Percentiles rank a stretch among this genome's conserved stretches.
Conservation (phyloP, 2,888 invertebrate species). For the Chrysolina americana region DNA sequence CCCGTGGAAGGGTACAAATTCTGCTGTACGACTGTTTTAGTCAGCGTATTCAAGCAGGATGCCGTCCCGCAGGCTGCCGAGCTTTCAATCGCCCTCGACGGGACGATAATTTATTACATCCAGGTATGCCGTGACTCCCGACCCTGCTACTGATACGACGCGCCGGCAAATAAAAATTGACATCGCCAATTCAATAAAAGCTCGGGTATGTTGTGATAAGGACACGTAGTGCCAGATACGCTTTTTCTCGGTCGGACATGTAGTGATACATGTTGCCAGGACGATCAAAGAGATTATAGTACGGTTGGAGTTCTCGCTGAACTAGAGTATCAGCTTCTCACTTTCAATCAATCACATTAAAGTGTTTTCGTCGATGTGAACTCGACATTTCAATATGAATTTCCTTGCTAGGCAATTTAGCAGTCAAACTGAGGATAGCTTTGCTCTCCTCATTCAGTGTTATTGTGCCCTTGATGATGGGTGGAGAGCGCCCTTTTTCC, state of each 20-base stretch:
- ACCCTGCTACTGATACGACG: constrained; percentile 47
- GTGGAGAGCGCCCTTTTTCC: too few relatives aligned
- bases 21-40: constrained; percentile 37
- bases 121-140: constrained; percentile 53
- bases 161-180: constrained; percentile 58
- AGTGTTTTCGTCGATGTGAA: too few relatives aligned
- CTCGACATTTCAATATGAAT: too few relatives aligned
- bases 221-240: constrained; percentile 59
- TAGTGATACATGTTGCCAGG: background rate
- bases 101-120: constrained; percentile 52
- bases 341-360: too few relatives aligned
- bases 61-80: constrained; percentile 52
- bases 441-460: too few relatives aligned
- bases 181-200: constrained; percentile 61
- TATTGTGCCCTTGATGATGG: too few relatives aligned
- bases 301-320: too few relatives aligned
- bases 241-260: constrained; percentile 35
- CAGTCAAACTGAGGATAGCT: too few relatives aligned
- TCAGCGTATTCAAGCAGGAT: constrained; percentile 55
- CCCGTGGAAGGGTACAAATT: constrained; percentile 40
- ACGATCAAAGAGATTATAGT: too few relatives aligned
- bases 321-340: too few relatives aligned
- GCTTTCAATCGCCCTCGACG: constrained; percentile 60
- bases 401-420: too few relatives aligned
- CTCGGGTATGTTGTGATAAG: constrained; percentile 50